Evolutionary conservation across 2,113 vertebrate species (phyloP), one percentile per base, ranked within the genome.

Genomic region (Microcebus tavaratra): DNA sequence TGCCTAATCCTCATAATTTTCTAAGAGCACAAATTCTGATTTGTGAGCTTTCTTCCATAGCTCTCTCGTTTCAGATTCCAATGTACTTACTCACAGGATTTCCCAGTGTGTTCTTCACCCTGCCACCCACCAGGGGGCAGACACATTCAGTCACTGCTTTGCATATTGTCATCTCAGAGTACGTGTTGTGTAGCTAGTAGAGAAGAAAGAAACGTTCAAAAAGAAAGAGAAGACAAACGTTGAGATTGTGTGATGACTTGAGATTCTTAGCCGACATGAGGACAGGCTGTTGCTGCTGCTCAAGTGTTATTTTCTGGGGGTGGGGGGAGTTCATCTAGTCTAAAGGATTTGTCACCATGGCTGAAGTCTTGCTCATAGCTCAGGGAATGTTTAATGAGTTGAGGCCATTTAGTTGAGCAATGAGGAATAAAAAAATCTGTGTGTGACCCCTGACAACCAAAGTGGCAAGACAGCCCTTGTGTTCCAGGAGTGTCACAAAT

Each of bases 71-170:
- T 67, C 10, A 27, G 21, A 36, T 48, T 67, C 45, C 45, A 34
- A 36, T 50, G 57, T 45, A 8, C 6, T 5, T 10, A 20, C 31
- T 21, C 2, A 7, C 18, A 78, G 50, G 18, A 55, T 89, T 92
- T 90, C 85, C 61, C 84, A 42, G 39, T 1, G 8, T 68, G 59
- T 84, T 45, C 31, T 97, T 90, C 23, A 48, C 59, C n/a, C 21
- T 5, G 5, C 18, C 23, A n/a, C 25, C 96, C 97, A 97, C 96
- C 85, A 97, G 97, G 85, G 95, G 96, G 97, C 97, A 96, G 93
- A 39, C 73, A 29, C 39, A 75, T 34, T 23, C 91, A 91, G 61
- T 48, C 65, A 79, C 4, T 72, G 8, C 90, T 96, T 79, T 2
- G 42, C 21, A 11, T 65, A 2, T 31, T 21, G 27, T 1, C 1